Conservation (phyloP, 2,797 vertebrate species). For the Nyctibius grandis region DNA sequence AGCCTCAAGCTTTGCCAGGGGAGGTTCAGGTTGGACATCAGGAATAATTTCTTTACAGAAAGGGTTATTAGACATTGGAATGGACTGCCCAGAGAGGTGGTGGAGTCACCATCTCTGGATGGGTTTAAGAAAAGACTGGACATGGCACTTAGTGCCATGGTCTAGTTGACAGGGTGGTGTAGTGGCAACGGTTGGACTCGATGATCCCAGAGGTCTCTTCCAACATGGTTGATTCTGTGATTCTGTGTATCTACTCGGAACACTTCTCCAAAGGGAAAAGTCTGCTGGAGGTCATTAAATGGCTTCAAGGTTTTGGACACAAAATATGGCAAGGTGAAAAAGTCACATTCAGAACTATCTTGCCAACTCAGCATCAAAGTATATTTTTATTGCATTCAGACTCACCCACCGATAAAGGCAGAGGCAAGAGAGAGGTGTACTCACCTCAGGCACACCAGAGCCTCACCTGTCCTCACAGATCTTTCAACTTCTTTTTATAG, state of each 20-base stretch:
- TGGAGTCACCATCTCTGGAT: too few species aligned
- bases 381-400: background rate
- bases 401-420: background rate
- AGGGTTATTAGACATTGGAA: too few species aligned
- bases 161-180: too few species aligned
- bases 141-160: too few species aligned
- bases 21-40: too few species aligned
- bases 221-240: too few species aligned
- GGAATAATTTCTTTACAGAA: too few species aligned
- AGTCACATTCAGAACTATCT: background rate
- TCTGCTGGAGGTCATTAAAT: background rate
- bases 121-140: too few species aligned
- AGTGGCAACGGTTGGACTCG: too few species aligned
- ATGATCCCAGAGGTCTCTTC: too few species aligned
- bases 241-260: background rate
- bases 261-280: background rate
- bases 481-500: background rate
- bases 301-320: background rate
- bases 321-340: background rate
- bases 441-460: background rate
- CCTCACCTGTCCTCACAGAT: background rate
- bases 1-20: too few species aligned
- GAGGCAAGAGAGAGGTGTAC: background rate
- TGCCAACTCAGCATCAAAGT: background rate
- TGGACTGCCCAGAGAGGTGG: too few species aligned